A percentile compares a stretch with the other conserved stretches of the same genome.
These are phyloP conservation scores for Xiphias gladius DNA, from an alignment of 2,113 vertebrate genomes.

Conservation along the genomic window DNA sequence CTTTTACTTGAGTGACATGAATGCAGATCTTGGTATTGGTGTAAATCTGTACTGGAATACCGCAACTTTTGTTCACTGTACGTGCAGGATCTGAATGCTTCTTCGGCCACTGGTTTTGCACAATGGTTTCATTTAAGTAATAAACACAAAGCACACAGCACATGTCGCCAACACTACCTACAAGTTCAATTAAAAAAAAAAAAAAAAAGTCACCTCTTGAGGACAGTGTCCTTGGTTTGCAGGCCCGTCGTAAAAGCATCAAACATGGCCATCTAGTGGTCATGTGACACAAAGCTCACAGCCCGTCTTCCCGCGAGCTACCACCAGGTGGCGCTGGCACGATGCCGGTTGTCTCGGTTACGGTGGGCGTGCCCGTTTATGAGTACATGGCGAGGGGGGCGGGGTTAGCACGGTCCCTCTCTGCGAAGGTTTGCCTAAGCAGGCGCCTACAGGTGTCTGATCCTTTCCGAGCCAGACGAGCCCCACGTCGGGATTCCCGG, in stretches of 20 bases:
- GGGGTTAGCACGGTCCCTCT: constrained; percentile 47
- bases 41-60: not conserved
- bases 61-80: not conserved
- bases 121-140: no score
- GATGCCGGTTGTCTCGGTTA: not conserved
- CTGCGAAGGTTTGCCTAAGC: constrained; percentile 31
- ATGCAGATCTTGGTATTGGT: not conserved
- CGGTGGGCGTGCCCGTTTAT: constrained; percentile 42
- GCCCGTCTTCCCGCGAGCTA: not conserved
- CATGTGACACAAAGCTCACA: not conserved
- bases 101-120: no score
- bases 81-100: not conserved
- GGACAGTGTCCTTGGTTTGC: not conserved
- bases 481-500: constrained; percentile 14
- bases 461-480: constrained; percentile 50
- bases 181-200: not conserved
- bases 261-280: constrained; percentile 69
- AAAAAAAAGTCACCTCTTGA: not conserved
- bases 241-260: not conserved
- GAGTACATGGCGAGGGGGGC: constrained; percentile 49
- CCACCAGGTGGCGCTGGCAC: constrained; percentile 62
- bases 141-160: no score
- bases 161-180: not conserved
- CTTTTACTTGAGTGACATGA: not conserved
- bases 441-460: constrained; percentile 71